A percentile compares a stretch with the other conserved stretches of the same genome.
These are phyloP conservation scores for Zaprionus africanus DNA, from an alignment of 1,140 invertebrate species.

Conservation along the genomic window DNA sequence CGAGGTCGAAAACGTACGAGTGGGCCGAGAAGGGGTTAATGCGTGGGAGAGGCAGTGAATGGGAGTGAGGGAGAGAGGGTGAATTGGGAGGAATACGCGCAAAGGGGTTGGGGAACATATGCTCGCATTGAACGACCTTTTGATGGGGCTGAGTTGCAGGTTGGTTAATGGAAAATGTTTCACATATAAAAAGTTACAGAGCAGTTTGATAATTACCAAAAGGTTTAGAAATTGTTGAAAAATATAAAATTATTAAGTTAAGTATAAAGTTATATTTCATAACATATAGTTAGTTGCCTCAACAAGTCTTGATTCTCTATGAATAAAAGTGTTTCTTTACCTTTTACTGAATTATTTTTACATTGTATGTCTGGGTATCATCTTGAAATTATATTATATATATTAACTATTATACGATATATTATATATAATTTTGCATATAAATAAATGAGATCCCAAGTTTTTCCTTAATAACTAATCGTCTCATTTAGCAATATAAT, in stretches of 20 bases:
- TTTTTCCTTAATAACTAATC: constrained; percentile 8
- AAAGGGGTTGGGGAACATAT: not conserved
- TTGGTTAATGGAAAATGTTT: constrained; percentile 3
- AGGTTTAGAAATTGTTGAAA: not conserved
- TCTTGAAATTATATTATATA: not conserved
- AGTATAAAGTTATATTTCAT: not conserved
- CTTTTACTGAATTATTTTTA: too few species aligned
- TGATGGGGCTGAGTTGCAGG: not conserved
- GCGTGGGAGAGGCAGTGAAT: not conserved
- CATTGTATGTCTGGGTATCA: too few species aligned
- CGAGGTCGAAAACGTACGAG: constrained; percentile 2
- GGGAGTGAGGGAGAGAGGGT: not conserved
- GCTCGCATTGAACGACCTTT: not conserved
- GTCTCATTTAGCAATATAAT: constrained; percentile 6
- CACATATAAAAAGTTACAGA: not conserved
- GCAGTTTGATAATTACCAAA: too few species aligned
- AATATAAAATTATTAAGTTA: not conserved
- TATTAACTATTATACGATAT: not conserved
- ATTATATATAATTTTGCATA: not conserved
- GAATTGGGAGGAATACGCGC: too few species aligned
- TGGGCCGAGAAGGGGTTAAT: not conserved
- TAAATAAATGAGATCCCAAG: not conserved
- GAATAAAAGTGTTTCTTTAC: too few species aligned
- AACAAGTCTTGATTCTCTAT: too few species aligned
- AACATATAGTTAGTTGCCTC: too few species aligned